Evolutionary conservation across 2,888 invertebrate species (phyloP), one percentile per base, ranked within the genome.

Genomic region (Subacronicta megacephala): DNA sequence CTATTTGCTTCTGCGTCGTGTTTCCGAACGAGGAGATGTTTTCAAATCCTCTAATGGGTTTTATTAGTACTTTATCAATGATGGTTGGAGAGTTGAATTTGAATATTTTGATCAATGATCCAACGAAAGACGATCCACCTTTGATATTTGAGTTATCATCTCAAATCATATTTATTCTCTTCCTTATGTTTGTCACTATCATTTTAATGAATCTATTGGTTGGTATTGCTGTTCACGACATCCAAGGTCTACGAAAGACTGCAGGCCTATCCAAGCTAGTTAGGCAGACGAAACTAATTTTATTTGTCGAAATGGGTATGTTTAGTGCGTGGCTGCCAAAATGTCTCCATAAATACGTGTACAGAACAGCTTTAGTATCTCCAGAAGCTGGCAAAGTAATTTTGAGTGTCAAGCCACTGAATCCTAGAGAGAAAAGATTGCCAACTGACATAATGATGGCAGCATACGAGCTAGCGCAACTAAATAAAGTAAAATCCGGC

Each of bases 151-250:
- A 97, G 84, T 94, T 97, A 10, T 97, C 97, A 55, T 96, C 97
- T 0, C 97, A 97, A 88, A 95, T 97, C 3, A 97, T 97, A 12
- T 97, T 97, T 78, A 96, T 97, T 16, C 87, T 97, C 0, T 97
- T 98, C 67, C 92, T 98, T 2, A 94, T 98, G 78, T 97, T 98
- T 83, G 97, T 98, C 0, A 97, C 98, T 0, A 97, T 98, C 12
- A 97, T 97, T 45, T 87, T 98, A 40, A 98, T 98, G 97, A 98
- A 98, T 89, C 90, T 98, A 2, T 93, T 98, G 0, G 97, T 98
- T 5, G 98, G 98, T 88, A 97, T 98, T 55, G 98, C 98, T 0
- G 98, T 98, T 0, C 97, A 97, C 64, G 98, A 98, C 82, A 98
- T 98, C 62, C 97, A 97, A 85, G 97, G 97, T 0, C 89, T 98